Conservation (phyloP, 2,113 vertebrate species). For the Prinia subflava region DNA sequence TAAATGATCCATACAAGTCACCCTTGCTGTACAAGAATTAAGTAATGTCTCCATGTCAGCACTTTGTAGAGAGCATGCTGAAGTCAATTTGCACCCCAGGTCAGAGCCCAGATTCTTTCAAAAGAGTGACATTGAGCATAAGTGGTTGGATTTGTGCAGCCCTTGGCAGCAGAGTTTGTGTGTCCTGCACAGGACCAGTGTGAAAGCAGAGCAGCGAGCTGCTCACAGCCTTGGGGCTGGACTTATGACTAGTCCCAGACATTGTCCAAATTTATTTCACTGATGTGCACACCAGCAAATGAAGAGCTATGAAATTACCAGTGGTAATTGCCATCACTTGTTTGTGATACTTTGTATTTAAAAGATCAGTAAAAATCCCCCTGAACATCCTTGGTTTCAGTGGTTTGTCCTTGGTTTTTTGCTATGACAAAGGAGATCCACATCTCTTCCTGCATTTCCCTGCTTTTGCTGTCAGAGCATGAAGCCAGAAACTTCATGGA, state of each 20-base stretch:
- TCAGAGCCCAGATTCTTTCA: constrained; percentile 53
- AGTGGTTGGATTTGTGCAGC: constrained; percentile 15
- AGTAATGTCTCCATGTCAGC: constrained; percentile 51
- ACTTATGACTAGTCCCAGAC: not conserved
- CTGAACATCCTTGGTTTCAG: not conserved
- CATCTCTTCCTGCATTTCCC: not conserved
- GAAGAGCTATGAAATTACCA: not conserved
- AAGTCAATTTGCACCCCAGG: constrained; percentile 50
- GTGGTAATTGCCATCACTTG: not conserved
- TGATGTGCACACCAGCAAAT: not conserved
- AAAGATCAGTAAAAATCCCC: not conserved
- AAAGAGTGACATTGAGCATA: constrained; percentile 14
- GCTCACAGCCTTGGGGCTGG: not conserved
- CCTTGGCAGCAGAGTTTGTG: not conserved
- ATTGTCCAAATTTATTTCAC: not conserved
- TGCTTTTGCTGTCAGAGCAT: not conserved
- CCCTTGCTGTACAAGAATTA: constrained; percentile 42
- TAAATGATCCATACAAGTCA: constrained; percentile 53
- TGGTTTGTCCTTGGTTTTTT: not conserved
- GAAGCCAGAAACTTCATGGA: not conserved
- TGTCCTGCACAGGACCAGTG: not conserved
- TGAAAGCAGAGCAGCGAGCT: not conserved
- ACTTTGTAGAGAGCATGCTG: constrained; percentile 5
- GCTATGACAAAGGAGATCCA: not conserved
- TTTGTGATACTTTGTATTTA: not conserved